Evolutionary conservation across 2,888 invertebrate species (phyloP), one percentile per base, ranked within the genome.

Genomic region (Argynnis bischoffii): DNA sequence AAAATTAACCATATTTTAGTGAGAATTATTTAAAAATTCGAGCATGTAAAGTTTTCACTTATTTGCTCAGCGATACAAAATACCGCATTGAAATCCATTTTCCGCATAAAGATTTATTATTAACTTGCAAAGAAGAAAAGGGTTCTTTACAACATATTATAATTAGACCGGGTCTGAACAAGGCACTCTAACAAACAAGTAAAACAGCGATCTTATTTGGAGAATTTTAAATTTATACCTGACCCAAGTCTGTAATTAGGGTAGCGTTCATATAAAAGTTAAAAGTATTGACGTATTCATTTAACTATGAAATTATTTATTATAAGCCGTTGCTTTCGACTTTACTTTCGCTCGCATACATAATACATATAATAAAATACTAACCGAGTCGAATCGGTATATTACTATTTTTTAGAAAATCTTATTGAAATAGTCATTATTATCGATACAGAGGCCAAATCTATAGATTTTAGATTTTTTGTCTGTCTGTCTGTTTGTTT

Each of bases 81-180:
- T 59, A 59, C 59, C 59, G 64, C 55, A 64, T 60, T 48, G 64
- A 60, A 64, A 68, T 55, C 21, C 50, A 64, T 68, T 64, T 68
- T 60, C 55, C 55, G 41, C 59, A 64, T 41, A 35, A 64, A 68
- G 60, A 64, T 68, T 68, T 68, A 68, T 68, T 68, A 64, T 68
- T 55, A 64, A 64, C 67, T 57, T 46, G n/a, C 54, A 15, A 55
- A 48, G 59, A 55, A 68, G 55, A 64, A 64, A 64, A 68, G 68
- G 64, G 64, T 68, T 68, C 48, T 64, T 64, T 60, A 60, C 59
- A 66, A 66, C 66, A 55, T 66, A 66, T 66, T 64, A 64, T 54
- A 64, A 63, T 64, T 64, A 64, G 54, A 55, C 26, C 56, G 51
- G 26, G 55, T n/a, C 48, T 56, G 47, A 59, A 54, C 47, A 46